Evolutionary conservation across 2,797 vertebrate genomes (phyloP).

Genomic region (Scyliorhinus canicula): DNA sequence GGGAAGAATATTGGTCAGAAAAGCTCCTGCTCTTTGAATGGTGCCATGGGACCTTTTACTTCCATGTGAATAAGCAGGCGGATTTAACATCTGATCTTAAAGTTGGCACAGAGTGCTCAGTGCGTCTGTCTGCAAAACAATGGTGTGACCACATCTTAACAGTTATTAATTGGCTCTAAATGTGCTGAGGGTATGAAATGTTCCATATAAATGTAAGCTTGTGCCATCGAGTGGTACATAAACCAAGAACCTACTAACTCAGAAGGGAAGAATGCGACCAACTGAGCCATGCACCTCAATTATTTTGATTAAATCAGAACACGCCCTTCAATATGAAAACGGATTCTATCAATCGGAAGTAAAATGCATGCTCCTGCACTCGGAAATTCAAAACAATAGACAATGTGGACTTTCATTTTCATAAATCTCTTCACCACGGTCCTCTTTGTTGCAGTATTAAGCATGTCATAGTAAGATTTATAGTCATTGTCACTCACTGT

Average conservation of each 20-base stretch:
- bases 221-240: not conserved
- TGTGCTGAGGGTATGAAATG: not conserved
- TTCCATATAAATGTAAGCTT: not conserved
- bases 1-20: not conserved
- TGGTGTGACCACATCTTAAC: not conserved
- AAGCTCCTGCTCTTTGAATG: not conserved
- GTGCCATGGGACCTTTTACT: not conserved
- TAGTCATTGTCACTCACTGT: not conserved
- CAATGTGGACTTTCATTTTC: not conserved
- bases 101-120: not conserved
- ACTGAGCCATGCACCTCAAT: not conserved
- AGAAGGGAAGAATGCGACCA: not conserved
- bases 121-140: not conserved
- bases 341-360: not conserved
- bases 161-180: not conserved
- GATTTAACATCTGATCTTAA: not conserved
- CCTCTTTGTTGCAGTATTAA: not conserved
- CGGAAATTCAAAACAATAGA: not conserved
- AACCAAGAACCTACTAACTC: not conserved
- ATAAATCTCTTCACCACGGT: not conserved
- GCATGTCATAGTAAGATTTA: not conserved
- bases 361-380: not conserved
- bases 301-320: not conserved
- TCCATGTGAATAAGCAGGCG: not conserved
- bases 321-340: not conserved